These are phyloP conservation scores for Latrodectus hesperus DNA, from an alignment of 2,888 invertebrate species.

Conservation along the genomic window DNA sequence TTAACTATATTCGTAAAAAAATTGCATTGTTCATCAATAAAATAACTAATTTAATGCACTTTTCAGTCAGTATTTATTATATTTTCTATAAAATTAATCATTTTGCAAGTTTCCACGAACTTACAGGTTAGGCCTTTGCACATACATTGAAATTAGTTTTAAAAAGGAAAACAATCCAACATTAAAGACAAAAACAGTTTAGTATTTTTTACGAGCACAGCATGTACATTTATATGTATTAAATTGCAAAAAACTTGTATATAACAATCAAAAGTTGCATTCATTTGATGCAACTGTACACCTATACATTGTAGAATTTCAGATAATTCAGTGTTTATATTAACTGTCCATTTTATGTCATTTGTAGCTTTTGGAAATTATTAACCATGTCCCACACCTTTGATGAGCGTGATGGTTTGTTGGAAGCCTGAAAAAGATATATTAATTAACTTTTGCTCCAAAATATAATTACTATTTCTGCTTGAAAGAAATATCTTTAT, in stretches of 20 bases:
- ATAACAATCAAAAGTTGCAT: conserved; percentile 57
- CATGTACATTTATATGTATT: conserved; percentile 61
- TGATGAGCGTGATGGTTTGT: conserved; percentile 64
- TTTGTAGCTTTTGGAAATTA: conserved; percentile 69
- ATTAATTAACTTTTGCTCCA: not conserved
- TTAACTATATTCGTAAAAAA: too few species aligned
- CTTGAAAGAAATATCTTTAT: too few species aligned
- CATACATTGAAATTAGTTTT: conserved; percentile 18
- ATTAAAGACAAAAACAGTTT: conserved; percentile 43
- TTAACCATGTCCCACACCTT: conserved; percentile 69
- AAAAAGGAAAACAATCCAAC: conserved; percentile 29
- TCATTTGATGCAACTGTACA: conserved; percentile 50
- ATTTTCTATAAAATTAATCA: conserved; percentile 8
- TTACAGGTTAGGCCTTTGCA: conserved; percentile 54
- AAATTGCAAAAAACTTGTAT: conserved; percentile 53
- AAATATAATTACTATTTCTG: too few species aligned
- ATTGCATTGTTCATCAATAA: too few species aligned
- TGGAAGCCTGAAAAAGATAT: conserved; percentile 49
- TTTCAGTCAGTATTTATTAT: too few species aligned
- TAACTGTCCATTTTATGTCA: conserved; percentile 51
- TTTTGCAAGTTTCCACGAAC: conserved; percentile 37
- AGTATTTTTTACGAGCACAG: conserved; percentile 31
- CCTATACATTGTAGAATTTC: conserved; percentile 46
- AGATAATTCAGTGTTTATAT: conserved; percentile 10
- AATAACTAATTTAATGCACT: too few species aligned